Evolutionary conservation across 2,888 invertebrate species (phyloP).

Genomic region (Gonocerus acuteangulatus): DNA sequence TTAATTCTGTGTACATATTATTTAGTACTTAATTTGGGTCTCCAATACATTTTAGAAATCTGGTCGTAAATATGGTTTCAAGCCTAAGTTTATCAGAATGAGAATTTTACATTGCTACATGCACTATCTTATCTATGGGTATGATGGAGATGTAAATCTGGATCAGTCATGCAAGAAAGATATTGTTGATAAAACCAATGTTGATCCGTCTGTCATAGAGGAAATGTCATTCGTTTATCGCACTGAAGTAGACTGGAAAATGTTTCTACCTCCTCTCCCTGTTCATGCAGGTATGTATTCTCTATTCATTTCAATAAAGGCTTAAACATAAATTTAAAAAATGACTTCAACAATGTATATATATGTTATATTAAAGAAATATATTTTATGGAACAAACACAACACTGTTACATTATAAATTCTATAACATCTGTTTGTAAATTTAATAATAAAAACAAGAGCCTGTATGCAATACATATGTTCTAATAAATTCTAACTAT

Average conservation of each 20-base stretch:
- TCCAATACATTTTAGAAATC: constrained; percentile 32
- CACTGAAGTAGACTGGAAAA: constrained; percentile 57
- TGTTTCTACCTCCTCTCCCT: constrained; percentile 62
- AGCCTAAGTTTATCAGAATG: constrained; percentile 61
- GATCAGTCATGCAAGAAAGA: constrained; percentile 40
- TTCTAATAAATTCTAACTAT: no score
- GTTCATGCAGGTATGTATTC: constrained; percentile 48
- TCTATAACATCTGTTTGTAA: no score
- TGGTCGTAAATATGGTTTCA: constrained; percentile 44
- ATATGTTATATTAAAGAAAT: no score
- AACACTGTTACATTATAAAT: no score
- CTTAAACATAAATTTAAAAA: no score
- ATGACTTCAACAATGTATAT: no score
- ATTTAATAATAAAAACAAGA: no score
- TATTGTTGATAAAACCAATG: constrained; percentile 40
- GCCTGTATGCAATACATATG: no score
- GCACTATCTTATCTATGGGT: constrained; percentile 59
- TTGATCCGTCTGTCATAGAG: constrained; percentile 44
- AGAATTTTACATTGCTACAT: constrained; percentile 59
- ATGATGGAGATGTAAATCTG: constrained; percentile 43
- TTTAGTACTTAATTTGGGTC: no score
- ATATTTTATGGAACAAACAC: no score
- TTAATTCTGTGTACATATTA: not conserved
- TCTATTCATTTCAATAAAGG: constrained; percentile 4
- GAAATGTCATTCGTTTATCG: constrained; percentile 49